Evolutionary conservation across 2,113 vertebrate species (phyloP).

Genomic region (Leuciscus idus): DNA sequence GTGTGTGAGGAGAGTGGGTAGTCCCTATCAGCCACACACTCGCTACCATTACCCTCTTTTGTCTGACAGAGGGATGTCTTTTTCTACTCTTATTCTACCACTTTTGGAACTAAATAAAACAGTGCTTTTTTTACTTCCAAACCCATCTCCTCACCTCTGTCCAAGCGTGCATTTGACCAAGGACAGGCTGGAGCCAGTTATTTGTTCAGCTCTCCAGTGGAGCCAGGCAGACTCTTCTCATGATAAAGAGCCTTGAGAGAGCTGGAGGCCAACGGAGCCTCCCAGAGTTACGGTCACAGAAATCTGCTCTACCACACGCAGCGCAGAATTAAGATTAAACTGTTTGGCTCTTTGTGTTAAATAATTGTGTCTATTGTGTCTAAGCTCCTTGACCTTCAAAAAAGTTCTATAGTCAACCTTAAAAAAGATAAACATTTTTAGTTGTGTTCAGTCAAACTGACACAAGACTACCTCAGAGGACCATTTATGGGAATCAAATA

Average conservation of each 20-base stretch:
- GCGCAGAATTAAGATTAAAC: not conserved
- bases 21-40: slow-evolving; percentile 12
- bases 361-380: not conserved
- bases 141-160: slow-evolving; percentile 27
- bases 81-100: not conserved
- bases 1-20: slow-evolving; percentile 11
- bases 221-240: slow-evolving; percentile 62
- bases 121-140: not conserved
- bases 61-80: not conserved
- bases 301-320: not conserved
- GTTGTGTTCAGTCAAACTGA: not conserved
- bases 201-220: slow-evolving; percentile 71
- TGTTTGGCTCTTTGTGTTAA: not conserved
- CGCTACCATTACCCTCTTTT: not conserved
- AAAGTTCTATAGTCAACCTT: not conserved
- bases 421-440: not conserved
- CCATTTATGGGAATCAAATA: not conserved
- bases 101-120: slow-evolving; percentile 8
- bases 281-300: not conserved
- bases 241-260: slow-evolving; percentile 31
- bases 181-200: slow-evolving; percentile 72
- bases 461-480: not conserved
- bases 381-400: not conserved
- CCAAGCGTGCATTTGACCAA: slow-evolving; percentile 62
- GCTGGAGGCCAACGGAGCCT: slow-evolving; percentile 4